These are phyloP conservation scores for Atethmia centrago DNA, from an alignment of 2,888 invertebrate genomes.

Conservation along the genomic window DNA sequence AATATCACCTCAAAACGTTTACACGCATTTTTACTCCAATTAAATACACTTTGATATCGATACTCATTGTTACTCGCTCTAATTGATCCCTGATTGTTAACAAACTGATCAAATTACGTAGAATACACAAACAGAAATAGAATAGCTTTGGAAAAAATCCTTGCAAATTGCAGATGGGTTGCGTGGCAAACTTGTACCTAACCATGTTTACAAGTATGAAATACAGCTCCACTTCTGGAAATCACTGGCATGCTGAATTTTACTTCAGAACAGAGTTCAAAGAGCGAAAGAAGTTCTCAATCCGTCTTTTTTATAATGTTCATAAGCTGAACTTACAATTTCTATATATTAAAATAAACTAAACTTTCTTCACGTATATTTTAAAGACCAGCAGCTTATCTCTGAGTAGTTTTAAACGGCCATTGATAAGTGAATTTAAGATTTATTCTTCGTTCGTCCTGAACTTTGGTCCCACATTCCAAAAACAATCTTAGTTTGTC, in stretches of 20 bases:
- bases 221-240: background rate
- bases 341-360: background rate
- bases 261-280: background rate
- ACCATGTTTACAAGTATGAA: background rate
- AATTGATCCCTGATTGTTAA: constrained; percentile 62
- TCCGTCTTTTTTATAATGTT: background rate
- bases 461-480: no score
- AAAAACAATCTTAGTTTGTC: no score
- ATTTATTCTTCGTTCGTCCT: no score
- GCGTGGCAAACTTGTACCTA: background rate
- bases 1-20: background rate
- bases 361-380: constrained; percentile 6
- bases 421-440: constrained; percentile 31
- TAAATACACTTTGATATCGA: constrained; percentile 53
- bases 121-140: constrained; percentile 17
- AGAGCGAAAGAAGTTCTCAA: no score
- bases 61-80: constrained; percentile 41
- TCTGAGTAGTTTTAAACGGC: constrained; percentile 21
- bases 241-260: background rate
- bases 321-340: background rate
- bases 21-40: constrained; percentile 28
- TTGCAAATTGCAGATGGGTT: constrained; percentile 11
- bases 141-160: constrained; percentile 12
- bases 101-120: constrained; percentile 58
- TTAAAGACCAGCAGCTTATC: constrained; percentile 31